Evolutionary conservation across 2,113 vertebrate species (phyloP).

Genomic region (Neogobius melanostomus): DNA sequence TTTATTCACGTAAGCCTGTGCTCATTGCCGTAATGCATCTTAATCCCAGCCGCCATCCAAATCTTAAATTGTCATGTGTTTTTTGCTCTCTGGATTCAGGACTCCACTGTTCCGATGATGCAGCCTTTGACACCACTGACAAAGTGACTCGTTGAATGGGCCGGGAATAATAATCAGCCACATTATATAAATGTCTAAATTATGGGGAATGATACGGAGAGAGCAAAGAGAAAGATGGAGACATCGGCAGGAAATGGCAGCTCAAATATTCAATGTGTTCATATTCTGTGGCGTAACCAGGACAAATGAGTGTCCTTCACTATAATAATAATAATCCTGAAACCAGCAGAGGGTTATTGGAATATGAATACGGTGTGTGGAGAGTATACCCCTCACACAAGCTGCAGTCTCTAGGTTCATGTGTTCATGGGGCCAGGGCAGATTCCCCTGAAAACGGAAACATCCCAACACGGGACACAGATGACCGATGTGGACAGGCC

Average conservation of each 20-base stretch:
- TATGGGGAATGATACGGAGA: not conserved
- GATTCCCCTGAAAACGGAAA: not conserved
- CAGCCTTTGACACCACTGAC: conserved; percentile 5
- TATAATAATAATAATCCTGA: conserved; percentile 6
- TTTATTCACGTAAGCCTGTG: not conserved
- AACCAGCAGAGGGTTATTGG: conserved; percentile 9
- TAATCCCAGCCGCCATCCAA: not conserved
- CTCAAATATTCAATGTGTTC: conserved; percentile 4
- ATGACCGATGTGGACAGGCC: not conserved
- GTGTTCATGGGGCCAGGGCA: not conserved
- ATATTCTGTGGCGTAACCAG: conserved; percentile 5
- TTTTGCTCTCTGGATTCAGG: not conserved
- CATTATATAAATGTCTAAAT: conserved; percentile 10
- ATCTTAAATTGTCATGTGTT: not conserved
- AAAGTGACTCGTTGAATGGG: conserved; percentile 5
- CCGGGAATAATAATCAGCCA: not conserved
- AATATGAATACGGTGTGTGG: not conserved
- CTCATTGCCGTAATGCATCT: not conserved
- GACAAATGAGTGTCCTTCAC: conserved; percentile 6
- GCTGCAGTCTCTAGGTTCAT: not conserved
- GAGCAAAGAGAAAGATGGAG: conserved; percentile 1
- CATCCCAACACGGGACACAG: not conserved
- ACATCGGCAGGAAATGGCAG: conserved; percentile 6
- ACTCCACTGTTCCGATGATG: not conserved
- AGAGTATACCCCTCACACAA: not conserved